Evolutionary conservation across 2,888 invertebrate genomes (phyloP).

Genomic region (Drosophila pegasa): DNA sequence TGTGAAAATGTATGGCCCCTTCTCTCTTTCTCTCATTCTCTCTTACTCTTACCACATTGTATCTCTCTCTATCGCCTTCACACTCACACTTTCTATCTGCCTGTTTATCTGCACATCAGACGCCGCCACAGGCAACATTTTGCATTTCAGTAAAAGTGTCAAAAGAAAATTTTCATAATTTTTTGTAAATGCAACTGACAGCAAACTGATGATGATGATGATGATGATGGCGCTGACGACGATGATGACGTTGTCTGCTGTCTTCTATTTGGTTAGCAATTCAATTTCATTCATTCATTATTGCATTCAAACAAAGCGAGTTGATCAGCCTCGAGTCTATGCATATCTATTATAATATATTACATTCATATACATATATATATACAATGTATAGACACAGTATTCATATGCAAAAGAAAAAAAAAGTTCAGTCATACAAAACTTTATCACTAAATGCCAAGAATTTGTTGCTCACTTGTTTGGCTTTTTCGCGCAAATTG

Average conservation of each 20-base stretch:
- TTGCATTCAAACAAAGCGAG: conserved; percentile 22
- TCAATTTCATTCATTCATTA: background rate
- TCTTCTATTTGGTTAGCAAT: conserved; percentile 3
- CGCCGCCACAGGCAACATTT: conserved; percentile 43
- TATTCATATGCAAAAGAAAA: background rate
- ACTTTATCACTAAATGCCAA: conserved; percentile 27
- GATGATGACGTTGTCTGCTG: conserved; percentile 4
- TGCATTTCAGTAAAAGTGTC: conserved; percentile 56
- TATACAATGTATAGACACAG: background rate
- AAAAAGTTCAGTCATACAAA: background rate
- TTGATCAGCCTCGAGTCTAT: conserved; percentile 13
- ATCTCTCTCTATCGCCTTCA: background rate
- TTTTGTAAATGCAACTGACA: conserved; percentile 59
- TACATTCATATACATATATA: background rate
- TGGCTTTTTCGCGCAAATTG: conserved; percentile 17
- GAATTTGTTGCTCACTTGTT: conserved; percentile 24
- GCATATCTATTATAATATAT: background rate
- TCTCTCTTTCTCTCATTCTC: background rate
- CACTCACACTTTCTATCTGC: conserved; percentile 8
- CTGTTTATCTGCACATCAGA: conserved; percentile 39
- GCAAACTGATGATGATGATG: conserved; percentile 19
- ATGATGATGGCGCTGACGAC: conserved; percentile 6
- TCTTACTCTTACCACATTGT: background rate
- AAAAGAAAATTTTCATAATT: conserved; percentile 55
- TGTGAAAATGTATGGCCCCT: conserved; percentile 21